Base-by-base conservation (phyloP, 2,113 vertebrate species). In the Girardinichthys multiradiatus region DNA sequence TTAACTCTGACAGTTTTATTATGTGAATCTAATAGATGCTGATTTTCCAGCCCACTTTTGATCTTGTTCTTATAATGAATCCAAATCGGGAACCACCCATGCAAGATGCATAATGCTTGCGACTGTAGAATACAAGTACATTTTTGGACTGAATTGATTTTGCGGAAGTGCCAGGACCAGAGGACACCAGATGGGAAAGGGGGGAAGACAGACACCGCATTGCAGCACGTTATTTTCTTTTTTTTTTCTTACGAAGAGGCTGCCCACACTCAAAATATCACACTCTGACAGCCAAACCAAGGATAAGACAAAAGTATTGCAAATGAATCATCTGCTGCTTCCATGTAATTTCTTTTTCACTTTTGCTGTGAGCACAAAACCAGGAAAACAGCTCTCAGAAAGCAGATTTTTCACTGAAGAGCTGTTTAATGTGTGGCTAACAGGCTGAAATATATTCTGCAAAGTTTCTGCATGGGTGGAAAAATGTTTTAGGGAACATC, bases 121-220 rank as follows among this genome's bases (percentile, higher is more conserved):
- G 71, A 66, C 45, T 77, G 75, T 30, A 64, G 59, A 80, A 84
- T 17, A 42, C 19, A 42, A 27, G 26, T 21, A 64, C 63, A 29
- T 19, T 12, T 74, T 68, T 19, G 68, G 35, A 76, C 35, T 30
- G 48, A 73, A 77, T 72, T 12, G 37, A 27, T 67, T 17, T 77
- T n/a, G 26, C 37, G 28, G 60, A 21, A 74, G 62, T 57, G 73
- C 54, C 54, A 82, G 67, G 67, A 78, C 60, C 69, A 83, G 78
- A 64, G 65, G 76, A 51, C 83, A 83, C 69, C 74, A 89, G 75
- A 88, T 82, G 68, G 86, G 73, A 72, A 85, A 74, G 42, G 59
- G 68, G 83, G 68, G 73, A 87, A 82, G 73, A 80, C 77, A 83
- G 82, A 82, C 68, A 81, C 87, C 63, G 89, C 90, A 90, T 81